These are phyloP conservation scores for Schizotus pectinicornis DNA, from an alignment of 2,888 invertebrate genomes.

Conservation along the genomic window DNA sequence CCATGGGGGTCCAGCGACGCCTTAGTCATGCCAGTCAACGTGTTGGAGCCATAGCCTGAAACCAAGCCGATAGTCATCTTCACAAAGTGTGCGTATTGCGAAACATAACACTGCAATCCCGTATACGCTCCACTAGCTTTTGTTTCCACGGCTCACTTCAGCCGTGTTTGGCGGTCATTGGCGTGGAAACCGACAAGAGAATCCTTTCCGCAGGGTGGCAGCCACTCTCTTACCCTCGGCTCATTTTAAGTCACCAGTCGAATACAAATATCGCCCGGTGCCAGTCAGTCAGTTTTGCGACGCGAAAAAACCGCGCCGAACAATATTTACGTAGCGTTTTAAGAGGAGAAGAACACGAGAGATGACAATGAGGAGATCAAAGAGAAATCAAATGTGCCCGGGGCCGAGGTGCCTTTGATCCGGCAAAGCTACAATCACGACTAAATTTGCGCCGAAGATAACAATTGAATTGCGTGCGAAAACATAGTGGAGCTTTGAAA, in stretches of 20 bases:
- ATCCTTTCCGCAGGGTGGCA: slow-evolving; percentile 56
- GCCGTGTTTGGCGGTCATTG: slow-evolving; percentile 52
- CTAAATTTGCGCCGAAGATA: slow-evolving; percentile 45
- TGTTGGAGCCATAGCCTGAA: slow-evolving; percentile 86
- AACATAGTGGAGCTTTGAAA: slow-evolving; percentile 18
- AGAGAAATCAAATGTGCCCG: slow-evolving; percentile 35
- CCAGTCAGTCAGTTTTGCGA: too few species aligned
- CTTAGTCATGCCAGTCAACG: slow-evolving; percentile 79
- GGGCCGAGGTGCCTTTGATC: slow-evolving; percentile 51
- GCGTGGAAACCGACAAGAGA: slow-evolving; percentile 58
- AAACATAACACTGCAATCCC: slow-evolving; percentile 35
- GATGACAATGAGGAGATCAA: slow-evolving; percentile 28
- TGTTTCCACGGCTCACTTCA: slow-evolving; percentile 55
- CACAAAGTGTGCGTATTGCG: slow-evolving; percentile 26
- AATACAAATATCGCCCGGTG: slow-evolving; percentile 18
- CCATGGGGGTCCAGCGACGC: slow-evolving; percentile 86
- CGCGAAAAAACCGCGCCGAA: slow-evolving; percentile 13
- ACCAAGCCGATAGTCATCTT: slow-evolving; percentile 52
- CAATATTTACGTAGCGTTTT: slow-evolving; percentile 9
- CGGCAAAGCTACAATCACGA: slow-evolving; percentile 50
- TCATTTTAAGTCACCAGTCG: slow-evolving; percentile 30
- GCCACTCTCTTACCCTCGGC: slow-evolving; percentile 32
- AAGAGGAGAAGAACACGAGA: slow-evolving; percentile 11
- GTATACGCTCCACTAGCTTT: slow-evolving; percentile 52
- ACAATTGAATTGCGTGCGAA: slow-evolving; percentile 45